These are phyloP conservation scores for Hemistola chrysoprasaria DNA, from an alignment of 2,888 invertebrate genomes.

Conservation along the genomic window DNA sequence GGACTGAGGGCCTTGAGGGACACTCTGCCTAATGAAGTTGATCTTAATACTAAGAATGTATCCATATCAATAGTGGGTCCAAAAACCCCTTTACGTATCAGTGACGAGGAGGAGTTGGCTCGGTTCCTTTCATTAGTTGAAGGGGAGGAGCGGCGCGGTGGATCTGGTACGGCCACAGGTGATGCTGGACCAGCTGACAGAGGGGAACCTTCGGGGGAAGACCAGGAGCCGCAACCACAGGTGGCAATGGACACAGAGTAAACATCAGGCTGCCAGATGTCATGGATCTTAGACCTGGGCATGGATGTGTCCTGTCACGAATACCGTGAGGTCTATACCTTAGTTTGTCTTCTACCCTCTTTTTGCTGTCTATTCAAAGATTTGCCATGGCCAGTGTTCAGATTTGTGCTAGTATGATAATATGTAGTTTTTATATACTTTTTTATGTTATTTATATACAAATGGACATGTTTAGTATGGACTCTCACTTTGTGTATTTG, in stretches of 20 bases:
- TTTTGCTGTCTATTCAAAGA: too few species aligned
- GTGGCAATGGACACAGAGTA: neutral
- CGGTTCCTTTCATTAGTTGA: conserved; percentile 67
- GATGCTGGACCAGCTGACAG: conserved; percentile 46
- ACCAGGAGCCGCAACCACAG: conserved; percentile 45
- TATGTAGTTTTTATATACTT: too few species aligned
- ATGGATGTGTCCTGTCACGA: too few species aligned
- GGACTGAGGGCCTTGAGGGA: conserved; percentile 96
- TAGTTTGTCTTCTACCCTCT: too few species aligned
- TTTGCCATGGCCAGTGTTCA: too few species aligned
- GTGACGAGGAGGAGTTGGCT: conserved; percentile 87
- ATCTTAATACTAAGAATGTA: conserved; percentile 95
- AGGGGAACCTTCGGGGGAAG: conserved; percentile 53
- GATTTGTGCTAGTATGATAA: too few species aligned
- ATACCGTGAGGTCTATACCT: too few species aligned
- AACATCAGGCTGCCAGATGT: neutral
- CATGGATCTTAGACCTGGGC: too few species aligned
- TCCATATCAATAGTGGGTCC: conserved; percentile 97
- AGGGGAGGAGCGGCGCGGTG: conserved; percentile 73
- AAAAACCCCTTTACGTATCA: conserved; percentile 89
- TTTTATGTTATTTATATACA: too few species aligned
- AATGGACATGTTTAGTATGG: too few species aligned
- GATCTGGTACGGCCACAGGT: conserved; percentile 54
- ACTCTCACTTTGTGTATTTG: too few species aligned
- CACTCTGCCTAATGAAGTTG: conserved; percentile 97